Conservation (phyloP, 2,113 vertebrate genomes). For the Albula goreensis region DNA sequence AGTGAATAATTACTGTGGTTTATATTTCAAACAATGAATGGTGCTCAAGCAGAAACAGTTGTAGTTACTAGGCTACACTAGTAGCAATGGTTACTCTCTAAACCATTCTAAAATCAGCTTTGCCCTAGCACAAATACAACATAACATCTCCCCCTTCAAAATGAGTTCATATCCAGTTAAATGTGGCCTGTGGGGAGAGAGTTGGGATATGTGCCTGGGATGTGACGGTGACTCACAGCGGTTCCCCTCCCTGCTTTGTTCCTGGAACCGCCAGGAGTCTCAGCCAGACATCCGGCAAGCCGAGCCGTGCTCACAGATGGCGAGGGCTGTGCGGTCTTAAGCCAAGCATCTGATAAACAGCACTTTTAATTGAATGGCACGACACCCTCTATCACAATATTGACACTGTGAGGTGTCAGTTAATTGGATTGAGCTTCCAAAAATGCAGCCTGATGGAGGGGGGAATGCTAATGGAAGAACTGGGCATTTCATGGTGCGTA, state of each 20-base stretch:
- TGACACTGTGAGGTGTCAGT: not conserved
- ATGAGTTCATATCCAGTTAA: not conserved
- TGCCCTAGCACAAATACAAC: no score
- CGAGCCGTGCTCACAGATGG: not conserved
- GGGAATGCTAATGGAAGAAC: not conserved
- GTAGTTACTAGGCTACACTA: no score
- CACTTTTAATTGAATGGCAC: not conserved
- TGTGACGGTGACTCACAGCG: not conserved
- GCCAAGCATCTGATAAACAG: not conserved
- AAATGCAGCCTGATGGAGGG: not conserved
- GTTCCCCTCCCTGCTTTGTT: not conserved
- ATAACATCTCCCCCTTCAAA: not conserved
- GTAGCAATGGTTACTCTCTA: no score
- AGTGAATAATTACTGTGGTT: no score
- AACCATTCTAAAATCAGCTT: no score
- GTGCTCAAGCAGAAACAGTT: no score
- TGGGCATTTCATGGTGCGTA: not conserved
- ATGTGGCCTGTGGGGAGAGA: not conserved
- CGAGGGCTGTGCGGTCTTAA: not conserved
- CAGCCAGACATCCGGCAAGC: not conserved
- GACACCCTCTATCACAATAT: constrained; percentile 9
- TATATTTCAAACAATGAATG: no score
- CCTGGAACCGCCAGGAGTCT: not conserved
- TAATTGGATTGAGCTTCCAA: not conserved
- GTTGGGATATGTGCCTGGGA: not conserved